Evolutionary conservation across 2,113 vertebrate genomes (phyloP), one percentile per base, ranked within the genome.

Genomic region (Lepidiolamprologus cunningtoni): DNA sequence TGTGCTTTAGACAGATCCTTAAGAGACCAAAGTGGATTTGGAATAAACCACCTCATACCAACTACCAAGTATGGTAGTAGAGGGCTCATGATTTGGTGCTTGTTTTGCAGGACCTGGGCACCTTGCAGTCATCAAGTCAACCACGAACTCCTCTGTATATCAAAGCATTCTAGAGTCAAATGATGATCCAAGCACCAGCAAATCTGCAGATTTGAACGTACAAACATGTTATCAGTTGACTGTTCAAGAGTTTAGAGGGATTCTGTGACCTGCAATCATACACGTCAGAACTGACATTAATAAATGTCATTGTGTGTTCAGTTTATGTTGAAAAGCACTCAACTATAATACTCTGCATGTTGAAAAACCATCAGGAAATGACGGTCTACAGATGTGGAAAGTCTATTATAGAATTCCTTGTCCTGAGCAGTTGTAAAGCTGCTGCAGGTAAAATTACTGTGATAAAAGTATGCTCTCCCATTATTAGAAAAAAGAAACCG

Each of bases 91-190:
- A 68, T 21, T 3, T 40, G 33, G 63, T 37, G 11, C 19, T 14
- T 68, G 19, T 40, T 68, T 68, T 68, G 63, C 33, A 66, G 17
- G 17, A 37, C 31, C 31, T 0, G 61, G 2, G 4, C 33, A n/a
- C 1, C 19, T 66, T 37, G 17, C 31, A 66, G 61, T 66, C 61
- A 66, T 37, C 17, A 35, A 35, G 61, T n/a, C 17, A 66, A 66
- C 31, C 61, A 37, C 5, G 0, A 66, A 37, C 61, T 66, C 33
- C 33, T 37, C 6, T 8, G 61, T 66, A 66, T 66, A 37, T 0
- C 19, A 37, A 66, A 37, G 7, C 10, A 66, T 66, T 66, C 61
- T 37, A 66, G 19, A 66, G 17, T n/a, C 61, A 37, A 66, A 66
- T 66, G 10, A 37, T 66, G 10, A 66, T 13, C 19, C 10, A 66